Evolutionary conservation across 2,113 vertebrate species (phyloP).

Genomic region (Onychostoma macrolepis): DNA sequence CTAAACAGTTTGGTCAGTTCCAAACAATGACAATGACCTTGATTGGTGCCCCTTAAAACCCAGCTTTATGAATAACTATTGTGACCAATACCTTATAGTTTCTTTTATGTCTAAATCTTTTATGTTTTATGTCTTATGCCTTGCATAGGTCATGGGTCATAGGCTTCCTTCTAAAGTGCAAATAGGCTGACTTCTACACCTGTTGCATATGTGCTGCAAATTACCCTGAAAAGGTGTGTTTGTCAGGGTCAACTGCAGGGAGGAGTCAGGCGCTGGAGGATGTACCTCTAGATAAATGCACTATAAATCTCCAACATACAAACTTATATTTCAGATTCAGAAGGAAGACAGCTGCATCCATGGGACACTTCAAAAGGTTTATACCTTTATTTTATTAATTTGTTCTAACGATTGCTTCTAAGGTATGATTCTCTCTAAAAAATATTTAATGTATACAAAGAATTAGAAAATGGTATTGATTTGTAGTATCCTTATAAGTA

Average conservation of each 20-base stretch:
- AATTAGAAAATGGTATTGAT: background rate
- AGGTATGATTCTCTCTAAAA: background rate
- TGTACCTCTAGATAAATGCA: background rate
- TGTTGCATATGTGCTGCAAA: background rate
- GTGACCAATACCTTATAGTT: background rate
- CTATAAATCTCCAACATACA: background rate
- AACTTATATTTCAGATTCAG: background rate
- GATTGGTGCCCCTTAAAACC: background rate
- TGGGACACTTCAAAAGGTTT: constrained; percentile 4
- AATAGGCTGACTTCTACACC: background rate
- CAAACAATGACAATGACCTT: background rate
- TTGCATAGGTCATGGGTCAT: background rate
- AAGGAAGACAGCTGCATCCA: background rate
- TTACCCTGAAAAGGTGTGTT: background rate
- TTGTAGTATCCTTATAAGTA: background rate
- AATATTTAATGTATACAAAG: background rate
- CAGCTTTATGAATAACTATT: background rate
- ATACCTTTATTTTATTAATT: background rate
- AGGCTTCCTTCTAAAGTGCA: background rate
- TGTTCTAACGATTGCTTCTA: background rate
- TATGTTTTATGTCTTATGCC: too few relatives aligned
- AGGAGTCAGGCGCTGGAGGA: background rate
- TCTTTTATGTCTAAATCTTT: background rate
- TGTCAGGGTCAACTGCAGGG: background rate
- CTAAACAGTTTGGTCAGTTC: background rate